Evolutionary conservation across 2,888 invertebrate species (phyloP), one percentile per base, ranked within the genome.

Genomic region (Timema cristinae): DNA sequence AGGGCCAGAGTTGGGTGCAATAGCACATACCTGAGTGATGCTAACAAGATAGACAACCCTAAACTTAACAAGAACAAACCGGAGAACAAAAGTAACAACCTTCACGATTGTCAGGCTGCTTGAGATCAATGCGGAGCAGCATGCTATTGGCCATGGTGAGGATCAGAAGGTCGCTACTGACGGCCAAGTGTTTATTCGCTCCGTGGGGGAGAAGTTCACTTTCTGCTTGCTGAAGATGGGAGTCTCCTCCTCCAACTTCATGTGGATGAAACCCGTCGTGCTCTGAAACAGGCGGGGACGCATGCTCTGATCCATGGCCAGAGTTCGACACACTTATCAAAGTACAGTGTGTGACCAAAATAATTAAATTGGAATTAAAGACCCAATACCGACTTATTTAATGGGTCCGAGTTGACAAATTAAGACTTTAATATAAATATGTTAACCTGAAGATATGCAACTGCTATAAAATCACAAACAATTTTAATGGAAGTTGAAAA

Each of bases 161-260:
- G 0, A 93, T 90, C 70, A 97, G 84, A 80, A 90, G 90, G 80
- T 94, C 94, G 79, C 90, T 95, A 51, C 91, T 89, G 7, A 94
- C 93, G 4, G 88, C 89, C 71, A 95, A 86, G 80, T 95, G 92
- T 5, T 89, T 75, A 97, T 91, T 74, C 89, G 86, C 77, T 91
- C 91, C 0, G 91, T 87, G 1, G 96, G 92, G 73, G 89, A 89
- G 76, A 94, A 89, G 77, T 90, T 90, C 82, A 94, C 91, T 81
- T 90, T 91, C 76, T 92, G 90, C 81, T 93, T 95, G 51, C 89
- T 90, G 81, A 97, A 96, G 81, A 97, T 95, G 9, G 95, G 94
- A 16, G 88, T 86, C 76, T 93, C 93, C 77, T 91, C 90, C 78
- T 90, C 89, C 32, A 89, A 79, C 72, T 84, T 85, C 84, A 87